These are phyloP conservation scores for Oreotrochilus melanogaster DNA, from an alignment of 2,113 vertebrate genomes.

Conservation along the genomic window DNA sequence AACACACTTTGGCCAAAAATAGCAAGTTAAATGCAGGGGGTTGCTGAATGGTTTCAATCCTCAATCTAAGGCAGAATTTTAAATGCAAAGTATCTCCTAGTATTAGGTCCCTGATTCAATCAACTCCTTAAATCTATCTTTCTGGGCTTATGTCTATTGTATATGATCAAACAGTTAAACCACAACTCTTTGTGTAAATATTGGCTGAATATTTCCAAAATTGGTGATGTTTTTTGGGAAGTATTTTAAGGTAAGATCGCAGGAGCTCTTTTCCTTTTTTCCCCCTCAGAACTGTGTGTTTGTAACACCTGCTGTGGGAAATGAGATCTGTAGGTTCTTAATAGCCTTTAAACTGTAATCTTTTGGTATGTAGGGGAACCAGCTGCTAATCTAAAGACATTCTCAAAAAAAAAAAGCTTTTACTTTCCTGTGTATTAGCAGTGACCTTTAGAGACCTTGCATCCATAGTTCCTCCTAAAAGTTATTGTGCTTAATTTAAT, in stretches of 20 bases:
- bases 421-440: background rate
- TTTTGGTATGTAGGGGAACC: background rate
- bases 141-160: background rate
- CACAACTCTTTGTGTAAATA: background rate
- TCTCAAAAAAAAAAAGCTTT: background rate
- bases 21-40: constrained; percentile 10
- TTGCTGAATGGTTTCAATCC: constrained; percentile 5
- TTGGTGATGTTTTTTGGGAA: background rate
- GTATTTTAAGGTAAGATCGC: background rate
- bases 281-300: background rate
- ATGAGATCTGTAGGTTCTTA: background rate
- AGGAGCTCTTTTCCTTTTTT: background rate
- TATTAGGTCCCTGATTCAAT: background rate
- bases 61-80: background rate
- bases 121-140: background rate
- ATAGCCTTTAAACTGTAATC: background rate
- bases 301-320: background rate
- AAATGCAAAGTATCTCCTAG: background rate
- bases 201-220: background rate
- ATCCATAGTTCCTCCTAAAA: background rate
- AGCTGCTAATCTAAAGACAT: background rate
- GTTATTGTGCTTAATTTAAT: constrained; percentile 13
- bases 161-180: background rate
- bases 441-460: background rate
- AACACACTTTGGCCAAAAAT: constrained; percentile 40